Evolutionary conservation across 2,888 invertebrate species (phyloP), one percentile per base, ranked within the genome.

Genomic region (Ophioninae sp.): DNA sequence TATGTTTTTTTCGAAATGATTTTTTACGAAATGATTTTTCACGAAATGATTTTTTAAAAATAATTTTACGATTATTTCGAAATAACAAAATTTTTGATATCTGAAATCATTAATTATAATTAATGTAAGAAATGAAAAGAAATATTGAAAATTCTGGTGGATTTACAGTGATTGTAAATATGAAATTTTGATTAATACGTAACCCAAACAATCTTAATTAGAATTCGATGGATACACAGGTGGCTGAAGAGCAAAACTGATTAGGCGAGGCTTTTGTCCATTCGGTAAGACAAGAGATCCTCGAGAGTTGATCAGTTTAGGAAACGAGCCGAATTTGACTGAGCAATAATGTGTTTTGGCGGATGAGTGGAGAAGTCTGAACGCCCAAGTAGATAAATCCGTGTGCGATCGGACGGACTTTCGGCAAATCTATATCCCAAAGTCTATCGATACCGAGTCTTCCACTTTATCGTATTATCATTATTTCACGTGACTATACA

Each of bases 381-480:
- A 2, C 10, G 59, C 17, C 41, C 17, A 37, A 78, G 74, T 78
- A 39, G 74, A 74, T 74, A 78, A 74, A 77, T 50, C 69, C 50
- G 23, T 50, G 21, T 61, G 69, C 50, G 59, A 69, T 78, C 78
- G 70, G 70, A 83, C 74, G 50, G 6, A 17, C 50, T 13, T 50
- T 50, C 17, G 41, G 20, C 23, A 39, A 69, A 65, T 80, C 73
- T 50, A 20, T 69, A 70, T 44, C 78, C 23, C 17, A 69, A 83
- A 78, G 69, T 83, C 72, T 56, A 61, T 69, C 74, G 41, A 81
- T 80, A 80, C 76, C 59, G 74, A 61, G 64, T 78, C 74, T 44
- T 39, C 37, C 64, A 64, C 41, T 65, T 83, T 70, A 83, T 81
- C 59, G 67, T 57, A 75, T 83, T 78, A 83, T 67, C 44, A 69